Percentiles rank a stretch among this genome's conserved stretches.
Conservation (phyloP, 2,797 vertebrate genomes). For the Melanotaenia nigrans region DNA sequence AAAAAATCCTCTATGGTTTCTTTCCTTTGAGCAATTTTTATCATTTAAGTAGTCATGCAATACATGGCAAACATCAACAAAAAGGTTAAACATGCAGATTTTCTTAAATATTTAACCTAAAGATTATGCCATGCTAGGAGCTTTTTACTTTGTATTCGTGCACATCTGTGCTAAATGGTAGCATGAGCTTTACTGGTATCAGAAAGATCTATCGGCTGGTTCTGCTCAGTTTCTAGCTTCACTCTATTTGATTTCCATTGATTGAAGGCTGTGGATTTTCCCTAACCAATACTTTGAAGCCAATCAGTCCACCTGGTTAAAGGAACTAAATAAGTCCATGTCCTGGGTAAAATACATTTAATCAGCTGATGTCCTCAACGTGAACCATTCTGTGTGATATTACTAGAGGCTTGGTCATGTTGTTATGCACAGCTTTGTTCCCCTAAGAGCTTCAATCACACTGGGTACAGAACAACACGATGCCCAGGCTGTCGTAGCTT, state of each 20-base stretch:
- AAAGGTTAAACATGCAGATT: background rate
- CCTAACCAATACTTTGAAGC: background rate
- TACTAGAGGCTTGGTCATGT: background rate
- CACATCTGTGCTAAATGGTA: background rate
- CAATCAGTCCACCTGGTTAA: background rate
- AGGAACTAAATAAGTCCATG: background rate
- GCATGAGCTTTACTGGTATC: background rate
- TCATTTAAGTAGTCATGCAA: background rate
- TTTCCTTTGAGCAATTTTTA: background rate
- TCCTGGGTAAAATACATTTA: background rate
- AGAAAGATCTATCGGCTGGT: background rate
- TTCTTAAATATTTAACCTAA: background rate
- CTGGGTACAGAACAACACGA: background rate
- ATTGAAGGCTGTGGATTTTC: background rate
- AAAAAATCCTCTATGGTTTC: background rate
- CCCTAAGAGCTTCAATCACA: background rate
- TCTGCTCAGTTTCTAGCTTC: background rate
- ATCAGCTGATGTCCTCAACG: background rate
- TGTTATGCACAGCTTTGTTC: too few relatives aligned
- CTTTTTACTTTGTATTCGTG: background rate
- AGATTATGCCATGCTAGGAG: background rate
- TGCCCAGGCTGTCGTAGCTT: background rate
- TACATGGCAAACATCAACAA: background rate
- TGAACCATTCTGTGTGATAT: background rate
- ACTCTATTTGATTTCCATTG: background rate